Conservation (phyloP, 2,113 vertebrate species). For the Phasianus colchicus region DNA sequence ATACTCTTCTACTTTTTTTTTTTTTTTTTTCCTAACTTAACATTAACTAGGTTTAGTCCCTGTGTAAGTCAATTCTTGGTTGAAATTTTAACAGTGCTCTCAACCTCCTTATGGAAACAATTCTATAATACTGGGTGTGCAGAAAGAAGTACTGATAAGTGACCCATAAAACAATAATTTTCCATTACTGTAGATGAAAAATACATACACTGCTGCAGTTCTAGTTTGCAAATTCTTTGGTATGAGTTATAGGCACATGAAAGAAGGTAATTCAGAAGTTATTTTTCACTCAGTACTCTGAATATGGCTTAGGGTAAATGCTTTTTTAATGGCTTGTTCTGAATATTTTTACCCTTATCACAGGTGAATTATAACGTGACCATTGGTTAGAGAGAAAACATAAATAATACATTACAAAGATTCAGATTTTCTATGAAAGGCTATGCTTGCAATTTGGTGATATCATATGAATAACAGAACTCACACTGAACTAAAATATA, state of each 20-base stretch:
- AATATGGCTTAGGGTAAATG: conserved; percentile 28
- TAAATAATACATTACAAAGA: not conserved
- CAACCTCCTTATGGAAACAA: not conserved
- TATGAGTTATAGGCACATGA: conserved; percentile 51
- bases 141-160: not conserved
- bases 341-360: conserved; percentile 14
- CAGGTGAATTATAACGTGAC: not conserved
- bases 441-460: not conserved
- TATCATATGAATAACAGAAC: not conserved
- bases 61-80: not conserved
- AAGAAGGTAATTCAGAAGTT: conserved; percentile 25
- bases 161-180: conserved; percentile 60
- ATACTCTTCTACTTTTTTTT: not conserved
- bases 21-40: not conserved
- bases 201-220: conserved; percentile 24
- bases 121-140: not conserved
- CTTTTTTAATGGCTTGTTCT: conserved; percentile 31
- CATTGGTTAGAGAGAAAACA: not conserved
- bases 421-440: not conserved
- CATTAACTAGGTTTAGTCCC: not conserved
- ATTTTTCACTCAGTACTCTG: conserved; percentile 54
- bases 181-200: conserved; percentile 59
- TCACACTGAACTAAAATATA: not conserved
- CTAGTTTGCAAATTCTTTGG: not conserved
- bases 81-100: not conserved